Evolutionary conservation across 37 sponge, comb jelly and placozoan species (phyloP).

Genomic region (Diacarnus erythraeanus): DNA sequence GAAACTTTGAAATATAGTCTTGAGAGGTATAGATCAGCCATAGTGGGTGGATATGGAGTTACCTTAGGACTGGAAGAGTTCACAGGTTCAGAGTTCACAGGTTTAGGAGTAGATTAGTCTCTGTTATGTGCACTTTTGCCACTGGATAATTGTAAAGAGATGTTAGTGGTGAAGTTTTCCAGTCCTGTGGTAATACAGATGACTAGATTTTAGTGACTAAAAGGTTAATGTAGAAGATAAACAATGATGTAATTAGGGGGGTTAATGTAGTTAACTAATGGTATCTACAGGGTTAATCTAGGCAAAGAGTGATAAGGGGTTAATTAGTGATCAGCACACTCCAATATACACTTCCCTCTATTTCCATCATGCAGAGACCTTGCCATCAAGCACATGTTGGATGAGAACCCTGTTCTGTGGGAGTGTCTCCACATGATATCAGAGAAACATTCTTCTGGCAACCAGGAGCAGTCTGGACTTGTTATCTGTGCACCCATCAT

Average conservation of each 20-base stretch:
- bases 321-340: too few species aligned
- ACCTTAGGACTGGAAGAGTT: too few species aligned
- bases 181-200: too few species aligned
- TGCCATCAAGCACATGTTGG: slow-evolving; percentile 22
- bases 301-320: too few species aligned
- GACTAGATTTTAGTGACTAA: too few species aligned
- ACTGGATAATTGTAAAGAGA: too few species aligned
- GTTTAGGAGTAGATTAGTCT: not conserved
- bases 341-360: not conserved
- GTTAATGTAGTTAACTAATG: too few species aligned
- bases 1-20: slow-evolving; percentile 23
- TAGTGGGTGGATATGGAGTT: not conserved
- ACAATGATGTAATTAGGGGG: too few species aligned
- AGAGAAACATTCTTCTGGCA: not conserved
- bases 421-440: slow-evolving; percentile 19
- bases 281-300: too few species aligned
- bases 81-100: too few species aligned
- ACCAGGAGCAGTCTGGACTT: not conserved
- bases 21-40: slow-evolving; percentile 7
- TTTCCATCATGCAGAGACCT: slow-evolving; percentile 18
- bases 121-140: not conserved
- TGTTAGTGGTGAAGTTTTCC: too few species aligned
- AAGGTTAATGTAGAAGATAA: too few species aligned
- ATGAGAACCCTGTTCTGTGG: slow-evolving; percentile 43
- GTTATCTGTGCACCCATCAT: slow-evolving; percentile 5